Conservation (phyloP, 2,888 invertebrate genomes). For the Euspilapteryx auroguttella region DNA sequence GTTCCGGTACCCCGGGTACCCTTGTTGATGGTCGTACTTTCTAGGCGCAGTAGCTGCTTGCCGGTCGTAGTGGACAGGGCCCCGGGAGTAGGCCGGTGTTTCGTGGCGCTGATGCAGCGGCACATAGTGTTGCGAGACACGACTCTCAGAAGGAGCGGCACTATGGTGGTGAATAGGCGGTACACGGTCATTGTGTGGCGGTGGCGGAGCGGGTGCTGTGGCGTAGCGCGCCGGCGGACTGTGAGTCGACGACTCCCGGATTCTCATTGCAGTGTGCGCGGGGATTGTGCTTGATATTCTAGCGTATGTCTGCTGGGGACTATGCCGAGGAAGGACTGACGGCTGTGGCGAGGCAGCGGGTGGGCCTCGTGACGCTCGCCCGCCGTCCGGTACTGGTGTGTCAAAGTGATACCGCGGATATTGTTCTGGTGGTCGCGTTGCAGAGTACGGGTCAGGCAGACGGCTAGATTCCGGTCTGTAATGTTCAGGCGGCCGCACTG, state of each 20-base stretch:
- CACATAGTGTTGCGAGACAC: conserved; percentile 27
- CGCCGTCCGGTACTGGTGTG: conserved; percentile 21
- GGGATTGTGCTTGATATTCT: conserved; percentile 36
- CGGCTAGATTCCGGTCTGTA: conserved; percentile 23
- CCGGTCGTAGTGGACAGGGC: conserved; percentile 34
- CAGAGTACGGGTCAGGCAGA: conserved; percentile 38
- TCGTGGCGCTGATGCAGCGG: conserved; percentile 31
- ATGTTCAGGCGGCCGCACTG: conserved; percentile 6
- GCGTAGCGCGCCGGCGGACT: conserved; percentile 34
- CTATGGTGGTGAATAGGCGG: conserved; percentile 51
- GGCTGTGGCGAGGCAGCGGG: conserved; percentile 34
- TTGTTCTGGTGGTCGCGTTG: conserved; percentile 35
- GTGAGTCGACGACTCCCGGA: conserved; percentile 29
- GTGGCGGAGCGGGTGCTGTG: conserved; percentile 26
- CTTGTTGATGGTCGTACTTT: conserved; percentile 47
- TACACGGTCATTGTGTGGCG: conserved; percentile 45
- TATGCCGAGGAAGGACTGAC: conserved; percentile 30
- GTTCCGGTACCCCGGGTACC: conserved; percentile 44
- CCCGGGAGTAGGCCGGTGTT: conserved; percentile 28
- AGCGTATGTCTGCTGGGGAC: conserved; percentile 35
- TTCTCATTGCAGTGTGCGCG: conserved; percentile 28
- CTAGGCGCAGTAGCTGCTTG: conserved; percentile 29
- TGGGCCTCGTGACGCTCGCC: conserved; percentile 26
- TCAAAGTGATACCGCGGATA: conserved; percentile 41
- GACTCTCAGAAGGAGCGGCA: conserved; percentile 19